Percentiles rank a stretch among this genome's conserved stretches.
These are phyloP conservation scores for Corythornis madagascariensis DNA, from an alignment of 2,113 vertebrate species.

Conservation along the genomic window DNA sequence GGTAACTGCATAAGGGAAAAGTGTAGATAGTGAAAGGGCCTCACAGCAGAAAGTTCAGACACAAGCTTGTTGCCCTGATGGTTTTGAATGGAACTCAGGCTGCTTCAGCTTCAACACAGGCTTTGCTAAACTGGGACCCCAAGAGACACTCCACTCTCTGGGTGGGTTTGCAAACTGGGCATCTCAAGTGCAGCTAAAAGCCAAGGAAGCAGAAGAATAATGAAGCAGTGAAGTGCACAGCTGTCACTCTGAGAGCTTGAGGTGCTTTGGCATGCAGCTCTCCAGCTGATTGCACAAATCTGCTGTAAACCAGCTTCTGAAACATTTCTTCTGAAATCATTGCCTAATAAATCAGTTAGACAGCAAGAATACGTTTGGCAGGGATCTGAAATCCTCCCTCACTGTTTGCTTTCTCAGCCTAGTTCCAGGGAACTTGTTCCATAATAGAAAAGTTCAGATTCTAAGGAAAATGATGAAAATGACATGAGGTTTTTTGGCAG, in stretches of 20 bases:
- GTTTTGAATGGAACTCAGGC: neutral
- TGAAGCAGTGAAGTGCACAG: neutral
- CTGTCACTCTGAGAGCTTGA: neutral
- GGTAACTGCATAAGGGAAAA: neutral
- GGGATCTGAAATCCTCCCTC: neutral
- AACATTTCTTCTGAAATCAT: neutral
- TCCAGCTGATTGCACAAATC: neutral
- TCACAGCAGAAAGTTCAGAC: neutral
- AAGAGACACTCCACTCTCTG: neutral
- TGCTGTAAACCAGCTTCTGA: neutral
- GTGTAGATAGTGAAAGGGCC: neutral
- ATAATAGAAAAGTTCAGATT: neutral
- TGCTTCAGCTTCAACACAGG: neutral
- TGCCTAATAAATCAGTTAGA: neutral
- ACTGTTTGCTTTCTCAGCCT: neutral
- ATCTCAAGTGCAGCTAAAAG: neutral
- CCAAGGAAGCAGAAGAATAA: neutral
- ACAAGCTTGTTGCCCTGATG: neutral
- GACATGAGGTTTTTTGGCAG: neutral
- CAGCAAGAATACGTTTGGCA: neutral
- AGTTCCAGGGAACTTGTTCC: neutral
- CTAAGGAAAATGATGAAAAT: neutral
- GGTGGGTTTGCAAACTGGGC: neutral
- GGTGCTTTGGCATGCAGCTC: neutral
- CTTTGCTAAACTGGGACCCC: neutral